Conservation (phyloP, 1,140 invertebrate species). For the Platyscapa corneri region DNA sequence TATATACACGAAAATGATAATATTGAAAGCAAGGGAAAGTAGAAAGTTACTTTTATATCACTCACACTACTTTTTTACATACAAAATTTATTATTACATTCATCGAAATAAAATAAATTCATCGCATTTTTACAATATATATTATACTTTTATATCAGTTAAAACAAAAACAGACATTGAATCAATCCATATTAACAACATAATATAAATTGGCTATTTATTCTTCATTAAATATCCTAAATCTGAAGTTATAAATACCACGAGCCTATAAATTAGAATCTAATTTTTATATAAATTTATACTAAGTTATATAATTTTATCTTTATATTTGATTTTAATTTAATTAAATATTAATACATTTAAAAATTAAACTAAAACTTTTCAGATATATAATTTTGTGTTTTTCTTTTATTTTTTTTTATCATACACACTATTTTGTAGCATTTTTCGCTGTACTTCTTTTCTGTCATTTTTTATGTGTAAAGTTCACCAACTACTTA, state of each 20-base stretch:
- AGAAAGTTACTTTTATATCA: background rate
- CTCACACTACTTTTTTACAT: background rate
- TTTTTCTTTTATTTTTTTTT: slow-evolving; percentile 61
- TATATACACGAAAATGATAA: background rate
- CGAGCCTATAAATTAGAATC: no score
- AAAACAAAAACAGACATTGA: no score
- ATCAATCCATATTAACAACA: no score
- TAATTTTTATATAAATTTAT: no score
- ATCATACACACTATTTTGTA: slow-evolving; percentile 59
- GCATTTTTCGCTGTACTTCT: background rate
- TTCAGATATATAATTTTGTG: no score
- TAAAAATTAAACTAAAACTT: no score
- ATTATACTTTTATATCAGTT: no score
- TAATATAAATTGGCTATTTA: no score
- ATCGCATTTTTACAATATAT: background rate
- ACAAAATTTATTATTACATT: background rate
- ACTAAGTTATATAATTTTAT: no score
- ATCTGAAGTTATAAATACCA: no score
- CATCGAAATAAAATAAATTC: background rate
- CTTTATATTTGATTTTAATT: slow-evolving; percentile 11
- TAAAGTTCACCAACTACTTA: slow-evolving; percentile 25
- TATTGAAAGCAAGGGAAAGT: background rate
- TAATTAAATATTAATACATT: no score
- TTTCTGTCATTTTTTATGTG: slow-evolving; percentile 9
- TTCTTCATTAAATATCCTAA: no score